Base-by-base conservation (phyloP, 2,797 vertebrate species). In the Xenops minutus region DNA sequence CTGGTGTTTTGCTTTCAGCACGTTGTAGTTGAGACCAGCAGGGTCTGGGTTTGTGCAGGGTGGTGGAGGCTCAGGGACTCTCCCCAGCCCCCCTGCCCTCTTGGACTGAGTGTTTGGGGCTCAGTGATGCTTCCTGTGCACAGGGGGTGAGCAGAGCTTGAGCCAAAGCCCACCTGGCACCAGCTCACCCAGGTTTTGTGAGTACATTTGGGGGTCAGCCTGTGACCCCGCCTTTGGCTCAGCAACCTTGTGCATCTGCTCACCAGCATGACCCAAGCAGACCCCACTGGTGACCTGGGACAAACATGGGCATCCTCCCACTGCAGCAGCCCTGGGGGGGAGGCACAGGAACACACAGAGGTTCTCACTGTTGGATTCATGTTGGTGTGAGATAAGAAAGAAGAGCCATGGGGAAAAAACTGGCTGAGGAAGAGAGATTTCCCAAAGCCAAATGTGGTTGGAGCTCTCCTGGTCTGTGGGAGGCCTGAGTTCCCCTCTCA, bases 311-410 rank as follows among this genome's bases (percentile, higher is more conserved):
- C 52, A 29, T 27, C 26, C 19, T 63, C 22, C 44, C 3, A 3
- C 27, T 59, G 59, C 78, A 4, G 5, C 49, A 66, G 55, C 15
- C 1, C 3, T 29, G 3, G 7, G 30, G 48, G 12, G 21, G 7
- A 59, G 23, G 30, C 32, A 26, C 0, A 0, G n/a, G 59, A 49
- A 37, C 22, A 1, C 17, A 1, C 17, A 7, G 62, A 75, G 54
- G 9, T 15, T 86, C 84, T 22, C 26, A 46, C 8, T 63, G 30
- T 2, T 67, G 41, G 14, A 17, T 85, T 85, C 12, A 4, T 68
- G 81, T 58, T 36, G n/a, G 27, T 67, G 9, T 20, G 44, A 55
- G 7, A 2, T 10, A 49, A 83, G 61, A 7, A 1, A 26, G 15
- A 75, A 51, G 51, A 36, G 3, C 51, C 30, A 20, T 37, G 72